These are phyloP conservation scores for Anomalospiza imberbis DNA, from an alignment of 2,797 vertebrate genomes.

Conservation along the genomic window DNA sequence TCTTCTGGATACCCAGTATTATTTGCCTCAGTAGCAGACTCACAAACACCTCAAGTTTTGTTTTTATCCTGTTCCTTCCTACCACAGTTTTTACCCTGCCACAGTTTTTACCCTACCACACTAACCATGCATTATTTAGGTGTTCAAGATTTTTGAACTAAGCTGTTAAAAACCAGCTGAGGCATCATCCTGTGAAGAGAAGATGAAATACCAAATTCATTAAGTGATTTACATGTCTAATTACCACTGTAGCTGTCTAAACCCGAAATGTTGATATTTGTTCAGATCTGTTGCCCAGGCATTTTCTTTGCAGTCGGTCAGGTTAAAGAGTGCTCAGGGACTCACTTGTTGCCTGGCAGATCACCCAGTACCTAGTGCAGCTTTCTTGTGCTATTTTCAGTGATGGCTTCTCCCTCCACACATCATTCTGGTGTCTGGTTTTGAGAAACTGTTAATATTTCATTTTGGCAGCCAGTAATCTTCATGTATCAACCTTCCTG, in stretches of 20 bases:
- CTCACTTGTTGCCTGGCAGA: neutral
- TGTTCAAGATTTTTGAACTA: neutral
- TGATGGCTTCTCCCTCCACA: neutral
- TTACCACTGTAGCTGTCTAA: neutral
- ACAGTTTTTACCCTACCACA: neutral
- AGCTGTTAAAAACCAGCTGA: neutral
- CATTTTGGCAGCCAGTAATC: neutral
- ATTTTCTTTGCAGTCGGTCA: neutral
- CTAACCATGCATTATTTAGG: neutral
- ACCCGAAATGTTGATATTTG: neutral
- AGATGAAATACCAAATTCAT: neutral
- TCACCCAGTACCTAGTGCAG: neutral
- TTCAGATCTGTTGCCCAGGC: neutral
- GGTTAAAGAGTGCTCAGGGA: neutral
- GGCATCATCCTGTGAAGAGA: neutral
- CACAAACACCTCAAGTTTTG: neutral
- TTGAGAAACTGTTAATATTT: neutral
- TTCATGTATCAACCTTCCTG: neutral
- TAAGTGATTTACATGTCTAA: neutral
- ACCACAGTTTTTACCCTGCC: neutral
- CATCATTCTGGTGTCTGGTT: neutral
- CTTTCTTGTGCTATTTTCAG: neutral
- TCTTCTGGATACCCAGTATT: neutral
- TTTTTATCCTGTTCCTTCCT: neutral
- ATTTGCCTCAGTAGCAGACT: neutral